Evolutionary conservation across 2,113 vertebrate genomes (phyloP).

Genomic region (Prunella fulvescens): DNA sequence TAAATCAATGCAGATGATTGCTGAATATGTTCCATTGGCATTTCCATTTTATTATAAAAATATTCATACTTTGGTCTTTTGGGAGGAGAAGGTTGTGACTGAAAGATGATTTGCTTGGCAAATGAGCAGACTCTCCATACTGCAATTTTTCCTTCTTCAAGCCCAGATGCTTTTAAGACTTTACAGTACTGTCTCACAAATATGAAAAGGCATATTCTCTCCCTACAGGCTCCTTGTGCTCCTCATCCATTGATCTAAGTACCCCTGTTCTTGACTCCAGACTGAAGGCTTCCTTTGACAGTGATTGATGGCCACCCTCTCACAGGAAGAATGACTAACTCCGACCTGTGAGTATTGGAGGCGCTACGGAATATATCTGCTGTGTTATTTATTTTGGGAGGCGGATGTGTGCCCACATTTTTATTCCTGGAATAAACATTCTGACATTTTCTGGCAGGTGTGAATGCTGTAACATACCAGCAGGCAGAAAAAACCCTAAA

Average conservation of each 20-base stretch:
- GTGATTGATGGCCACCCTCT: constrained; percentile 56
- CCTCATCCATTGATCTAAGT: background rate
- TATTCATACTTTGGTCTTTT: background rate
- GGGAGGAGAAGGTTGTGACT: background rate
- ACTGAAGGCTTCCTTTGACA: constrained; percentile 7
- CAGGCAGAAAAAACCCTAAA: background rate
- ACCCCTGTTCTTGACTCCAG: background rate
- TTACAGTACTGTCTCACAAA: background rate
- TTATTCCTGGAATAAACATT: constrained; percentile 63
- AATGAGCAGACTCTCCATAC: background rate
- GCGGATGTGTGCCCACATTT: constrained; percentile 49
- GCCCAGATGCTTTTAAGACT: background rate
- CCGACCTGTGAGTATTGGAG: constrained; percentile 38
- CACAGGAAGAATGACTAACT: constrained; percentile 58
- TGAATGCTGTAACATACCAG: constrained; percentile 37
- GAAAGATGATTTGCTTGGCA: constrained; percentile 46
- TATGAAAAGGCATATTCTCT: background rate
- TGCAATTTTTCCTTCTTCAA: background rate
- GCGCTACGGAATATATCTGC: background rate
- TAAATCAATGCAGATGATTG: constrained; percentile 39
- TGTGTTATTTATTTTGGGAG: constrained; percentile 57
- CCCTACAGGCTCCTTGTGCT: background rate
- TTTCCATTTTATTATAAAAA: constrained; percentile 23
- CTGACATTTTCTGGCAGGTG: constrained; percentile 71
- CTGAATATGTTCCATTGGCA: background rate